A percentile compares a stretch with the other conserved stretches of the same genome.
These are phyloP conservation scores for Ophioninae sp. DNA, from an alignment of 2,888 invertebrate genomes.

Conservation along the genomic window DNA sequence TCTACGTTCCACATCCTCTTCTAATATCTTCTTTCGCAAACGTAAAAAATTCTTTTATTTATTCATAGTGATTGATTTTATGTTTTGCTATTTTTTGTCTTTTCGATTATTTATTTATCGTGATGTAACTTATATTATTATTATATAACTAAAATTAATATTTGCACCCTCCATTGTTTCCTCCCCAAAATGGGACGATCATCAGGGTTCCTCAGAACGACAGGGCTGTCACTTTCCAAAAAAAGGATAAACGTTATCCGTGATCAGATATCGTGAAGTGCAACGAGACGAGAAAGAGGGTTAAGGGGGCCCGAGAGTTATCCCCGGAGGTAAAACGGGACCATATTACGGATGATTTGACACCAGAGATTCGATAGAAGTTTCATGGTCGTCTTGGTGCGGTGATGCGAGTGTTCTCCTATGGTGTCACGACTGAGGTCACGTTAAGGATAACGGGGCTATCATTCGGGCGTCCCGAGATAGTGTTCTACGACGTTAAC, in stretches of 20 bases:
- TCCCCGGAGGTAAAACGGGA: slow-evolving; percentile 7
- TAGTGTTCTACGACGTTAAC: slow-evolving; percentile 55
- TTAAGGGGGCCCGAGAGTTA: background rate
- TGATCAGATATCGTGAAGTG: slow-evolving; percentile 8
- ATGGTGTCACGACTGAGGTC: slow-evolving; percentile 30
- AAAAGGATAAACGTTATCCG: background rate
- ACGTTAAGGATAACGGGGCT: slow-evolving; percentile 59
- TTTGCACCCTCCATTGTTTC: too few species aligned
- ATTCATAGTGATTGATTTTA: too few species aligned
- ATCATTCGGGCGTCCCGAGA: slow-evolving; percentile 48
- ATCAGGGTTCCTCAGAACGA: too few species aligned
- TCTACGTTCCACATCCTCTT: too few species aligned
- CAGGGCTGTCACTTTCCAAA: background rate
- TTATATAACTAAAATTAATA: too few species aligned
- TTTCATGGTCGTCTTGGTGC: slow-evolving; percentile 49
- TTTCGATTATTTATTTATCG: too few species aligned
- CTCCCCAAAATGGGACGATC: too few species aligned
- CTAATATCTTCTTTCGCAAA: too few species aligned
- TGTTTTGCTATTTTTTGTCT: too few species aligned
- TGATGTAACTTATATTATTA: too few species aligned
- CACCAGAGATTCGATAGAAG: slow-evolving; percentile 42
- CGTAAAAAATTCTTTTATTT: too few species aligned
- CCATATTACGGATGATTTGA: slow-evolving; percentile 35
- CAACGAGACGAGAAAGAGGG: slow-evolving; percentile 31
- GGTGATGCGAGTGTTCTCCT: slow-evolving; percentile 18